Evolutionary conservation across 2,888 invertebrate species (phyloP).

Genomic region (Ormyrus thymus): DNA sequence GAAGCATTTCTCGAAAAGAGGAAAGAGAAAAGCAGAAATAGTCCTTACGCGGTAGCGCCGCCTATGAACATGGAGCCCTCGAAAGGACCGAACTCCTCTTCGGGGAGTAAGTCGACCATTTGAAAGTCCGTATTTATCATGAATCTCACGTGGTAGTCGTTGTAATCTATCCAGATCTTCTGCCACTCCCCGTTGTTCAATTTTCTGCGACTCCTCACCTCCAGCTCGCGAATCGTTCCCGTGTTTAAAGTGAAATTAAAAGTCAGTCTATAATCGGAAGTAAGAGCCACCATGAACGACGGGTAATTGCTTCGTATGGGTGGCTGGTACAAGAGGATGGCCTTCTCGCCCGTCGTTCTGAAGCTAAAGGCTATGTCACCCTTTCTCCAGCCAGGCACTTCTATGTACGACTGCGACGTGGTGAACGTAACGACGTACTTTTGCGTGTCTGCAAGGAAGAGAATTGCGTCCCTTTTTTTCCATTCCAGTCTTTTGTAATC

Average conservation of each 20-base stretch:
- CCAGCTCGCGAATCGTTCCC: conserved; percentile 87
- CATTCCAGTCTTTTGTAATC: too few relatives aligned
- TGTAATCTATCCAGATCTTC: conserved; percentile 96
- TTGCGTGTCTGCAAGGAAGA: conserved; percentile 83
- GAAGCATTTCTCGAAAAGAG: not conserved
- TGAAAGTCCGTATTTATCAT: conserved; percentile 93
- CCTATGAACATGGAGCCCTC: conserved; percentile 96
- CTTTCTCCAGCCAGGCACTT: conserved; percentile 94
- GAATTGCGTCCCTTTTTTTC: too few relatives aligned
- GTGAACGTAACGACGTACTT: conserved; percentile 95
- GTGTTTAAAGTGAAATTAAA: conserved; percentile 93
- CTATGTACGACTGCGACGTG: conserved; percentile 92
- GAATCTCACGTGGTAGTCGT: conserved; percentile 93
- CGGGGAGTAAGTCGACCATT: conserved; percentile 89
- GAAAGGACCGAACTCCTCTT: conserved; percentile 93
- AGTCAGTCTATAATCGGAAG: conserved; percentile 88
- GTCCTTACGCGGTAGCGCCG: conserved; percentile 91
- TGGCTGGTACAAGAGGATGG: conserved; percentile 92
- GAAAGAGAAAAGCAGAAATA: not conserved
- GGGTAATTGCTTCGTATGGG: conserved; percentile 92
- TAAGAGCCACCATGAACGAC: conserved; percentile 93
- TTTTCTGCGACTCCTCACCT: conserved; percentile 87
- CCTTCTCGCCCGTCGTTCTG: conserved; percentile 92
- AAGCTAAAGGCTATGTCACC: conserved; percentile 96
- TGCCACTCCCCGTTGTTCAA: conserved; percentile 97